Base-by-base conservation (phyloP, 2,888 invertebrate species). In the Aleiodes alternator region DNA sequence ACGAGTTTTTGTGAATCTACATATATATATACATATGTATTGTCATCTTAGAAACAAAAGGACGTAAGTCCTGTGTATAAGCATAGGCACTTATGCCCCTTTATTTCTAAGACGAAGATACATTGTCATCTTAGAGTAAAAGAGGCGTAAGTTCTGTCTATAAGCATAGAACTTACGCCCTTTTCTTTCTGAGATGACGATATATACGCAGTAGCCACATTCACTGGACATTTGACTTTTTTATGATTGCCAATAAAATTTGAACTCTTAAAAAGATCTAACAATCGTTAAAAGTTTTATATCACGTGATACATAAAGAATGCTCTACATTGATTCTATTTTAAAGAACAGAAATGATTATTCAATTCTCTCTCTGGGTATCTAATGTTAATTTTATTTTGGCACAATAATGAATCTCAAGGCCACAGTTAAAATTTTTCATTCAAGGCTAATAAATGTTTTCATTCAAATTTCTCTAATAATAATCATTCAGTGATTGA, bases 241-340 rank as follows among this genome's bases (percentile, higher is more conserved):
- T 59, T 59, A 59, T 59, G 59, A 59, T 59, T 59, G 59, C 34
- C 34, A 12, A 59, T 59, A 59, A 59, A 59, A 59, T 59, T n/a
- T 12, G n/a, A 43, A 59, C 59, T 59, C 59, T 59, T 31, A 12
- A 34, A 59, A 11, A 59, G 59, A 59, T 59, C 59, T 59, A 34
- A 59, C 29, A 34, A 59, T 59, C 59, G 34, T 34, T 59, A 55
- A 55, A 14, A 55, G 5, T 55, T 14, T n/a, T 55, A 14, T 16
- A 16, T 14, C 16, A 55, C 55, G 55, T 55, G 55, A n/a, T 16
- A 14, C 55, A 14, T 1, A 38, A 38, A 38, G 43, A 11, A 34
- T 34, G 34, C 6, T 34, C 43, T 43, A 9, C 43, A 43, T 34
- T 43, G 43, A 43, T 43, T 43, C 43, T 43, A 43, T 43, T 43